These are phyloP conservation scores for Unio delphinus DNA, from an alignment of 2,888 invertebrate genomes.

Conservation along the genomic window DNA sequence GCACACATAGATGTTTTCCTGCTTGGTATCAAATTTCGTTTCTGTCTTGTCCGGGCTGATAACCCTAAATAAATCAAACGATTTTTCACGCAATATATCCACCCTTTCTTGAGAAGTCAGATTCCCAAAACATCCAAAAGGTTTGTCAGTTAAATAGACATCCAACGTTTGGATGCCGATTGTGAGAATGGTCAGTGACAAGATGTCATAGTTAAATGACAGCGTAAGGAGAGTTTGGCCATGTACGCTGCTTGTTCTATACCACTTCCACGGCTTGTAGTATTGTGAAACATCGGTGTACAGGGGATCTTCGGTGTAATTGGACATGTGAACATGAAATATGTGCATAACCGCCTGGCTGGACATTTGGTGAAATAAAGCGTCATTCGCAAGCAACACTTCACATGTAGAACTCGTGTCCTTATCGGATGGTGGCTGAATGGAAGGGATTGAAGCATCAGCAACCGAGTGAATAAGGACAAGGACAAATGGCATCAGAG, in stretches of 20 bases:
- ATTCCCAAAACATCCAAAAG: slow-evolving; percentile 59
- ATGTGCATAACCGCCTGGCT: slow-evolving; percentile 19
- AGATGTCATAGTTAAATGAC: slow-evolving; percentile 65
- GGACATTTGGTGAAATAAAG: too few species aligned
- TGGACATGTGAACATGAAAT: slow-evolving; percentile 42
- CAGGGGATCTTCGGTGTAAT: slow-evolving; percentile 31
- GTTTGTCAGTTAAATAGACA: slow-evolving; percentile 54
- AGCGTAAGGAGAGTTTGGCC: slow-evolving; percentile 65
- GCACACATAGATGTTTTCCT: slow-evolving; percentile 49
- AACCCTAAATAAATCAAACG: slow-evolving; percentile 45
- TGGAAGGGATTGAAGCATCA: too few species aligned
- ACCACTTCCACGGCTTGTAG: slow-evolving; percentile 63
- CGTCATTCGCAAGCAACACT: too few species aligned
- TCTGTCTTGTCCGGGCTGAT: slow-evolving; percentile 15
- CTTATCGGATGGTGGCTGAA: too few species aligned
- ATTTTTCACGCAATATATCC: slow-evolving; percentile 35
- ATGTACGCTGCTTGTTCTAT: slow-evolving; percentile 61
- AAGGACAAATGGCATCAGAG: too few species aligned
- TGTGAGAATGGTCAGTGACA: slow-evolving; percentile 62
- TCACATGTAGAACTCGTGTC: too few species aligned
- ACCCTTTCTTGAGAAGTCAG: slow-evolving; percentile 41
- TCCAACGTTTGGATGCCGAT: slow-evolving; percentile 61
- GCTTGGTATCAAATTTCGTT: slow-evolving; percentile 12
- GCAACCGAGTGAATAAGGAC: too few species aligned
- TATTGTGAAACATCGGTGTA: slow-evolving; percentile 28